Evolutionary conservation across 1,140 invertebrate species (phyloP).

Genomic region (Amyelois transitella): DNA sequence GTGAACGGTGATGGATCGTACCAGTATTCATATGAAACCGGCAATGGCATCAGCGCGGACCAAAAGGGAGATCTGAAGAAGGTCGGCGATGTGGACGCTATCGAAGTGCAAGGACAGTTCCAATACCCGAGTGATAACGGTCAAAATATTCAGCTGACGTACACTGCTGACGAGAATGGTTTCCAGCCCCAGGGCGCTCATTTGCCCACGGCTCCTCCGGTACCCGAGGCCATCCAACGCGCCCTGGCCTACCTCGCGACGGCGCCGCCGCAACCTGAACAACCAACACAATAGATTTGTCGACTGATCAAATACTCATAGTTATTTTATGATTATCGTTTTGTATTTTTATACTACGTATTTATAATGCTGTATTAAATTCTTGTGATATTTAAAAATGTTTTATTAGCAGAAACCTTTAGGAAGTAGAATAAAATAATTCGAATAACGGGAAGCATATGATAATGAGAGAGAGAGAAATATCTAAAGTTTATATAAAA

Average conservation of each 20-base stretch:
- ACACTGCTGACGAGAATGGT: slow-evolving; percentile 86
- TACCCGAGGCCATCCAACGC: slow-evolving; percentile 65
- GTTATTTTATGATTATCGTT: slow-evolving; percentile 22
- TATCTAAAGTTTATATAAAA: no score
- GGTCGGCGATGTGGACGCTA: slow-evolving; percentile 73
- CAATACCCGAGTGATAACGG: slow-evolving; percentile 82
- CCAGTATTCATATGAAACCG: slow-evolving; percentile 75
- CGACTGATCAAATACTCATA: slow-evolving; percentile 24
- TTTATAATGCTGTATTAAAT: slow-evolving; percentile 4
- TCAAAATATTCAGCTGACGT: slow-evolving; percentile 76
- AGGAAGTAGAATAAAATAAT: no score
- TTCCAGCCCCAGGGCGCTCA: slow-evolving; percentile 79
- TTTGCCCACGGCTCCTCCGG: slow-evolving; percentile 79
- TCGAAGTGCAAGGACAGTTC: slow-evolving; percentile 77
- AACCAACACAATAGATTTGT: slow-evolving; percentile 17
- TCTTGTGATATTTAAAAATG: not conserved
- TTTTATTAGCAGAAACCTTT: not conserved
- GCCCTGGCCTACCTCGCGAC: slow-evolving; percentile 72
- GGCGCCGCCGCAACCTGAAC: slow-evolving; percentile 51
- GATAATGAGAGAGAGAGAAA: no score
- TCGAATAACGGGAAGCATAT: no score
- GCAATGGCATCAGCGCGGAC: slow-evolving; percentile 82
- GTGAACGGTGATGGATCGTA: slow-evolving; percentile 67
- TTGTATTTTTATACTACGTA: slow-evolving; percentile 25
- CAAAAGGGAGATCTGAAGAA: slow-evolving; percentile 81